Evolutionary conservation across 2,797 vertebrate species (phyloP), one percentile per base, ranked within the genome.

Genomic region (Tokudaia muenninki): DNA sequence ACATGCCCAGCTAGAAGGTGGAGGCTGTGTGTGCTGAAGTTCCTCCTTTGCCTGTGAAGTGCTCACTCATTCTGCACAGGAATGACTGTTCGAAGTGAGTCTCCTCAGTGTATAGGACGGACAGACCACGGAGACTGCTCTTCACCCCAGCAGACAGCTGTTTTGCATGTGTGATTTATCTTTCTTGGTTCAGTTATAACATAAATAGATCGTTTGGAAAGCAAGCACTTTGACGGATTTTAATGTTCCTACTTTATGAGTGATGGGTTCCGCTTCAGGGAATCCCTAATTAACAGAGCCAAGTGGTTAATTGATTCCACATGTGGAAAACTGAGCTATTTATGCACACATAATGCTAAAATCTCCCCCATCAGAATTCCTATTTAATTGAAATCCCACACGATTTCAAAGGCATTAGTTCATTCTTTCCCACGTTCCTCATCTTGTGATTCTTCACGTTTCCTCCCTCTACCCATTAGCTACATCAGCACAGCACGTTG

Each of bases 251-350:
- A 17, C 31, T 95, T 96, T 96, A 92, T 87, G 78, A 96, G 92
- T 84, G 92, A 93, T 50, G 52, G 72, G 93, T 94, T 97, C 88
- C 44, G 91, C 96, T 94, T 93, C 75, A 80, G 94, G 90, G 95
- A 94, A 96, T 94, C 92, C 82, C 57, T 93, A 80, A 95, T 96
- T 79, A 95, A 95, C 90, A 89, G n/a, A 94, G 84, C 57, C 95
- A 94, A 93, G n/a, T 61, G 57, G 94, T 94, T 94, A 94, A 97
- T 57, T 74, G 92, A 96, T 90, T 90, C 79, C 94, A 92, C 87
- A 82, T 75, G 75, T 82, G 44, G 91, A 95, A 94, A 92, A 17
- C 24, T 0, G 92, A 90, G 59, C 79, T 80, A 88, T 87, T 93
- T 84, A 50, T 74, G 55, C 72, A 91, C 47, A 87, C 31, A 10